These are phyloP conservation scores for Drosophila tanythrix DNA, from an alignment of 2,888 invertebrate genomes.

Conservation along the genomic window DNA sequence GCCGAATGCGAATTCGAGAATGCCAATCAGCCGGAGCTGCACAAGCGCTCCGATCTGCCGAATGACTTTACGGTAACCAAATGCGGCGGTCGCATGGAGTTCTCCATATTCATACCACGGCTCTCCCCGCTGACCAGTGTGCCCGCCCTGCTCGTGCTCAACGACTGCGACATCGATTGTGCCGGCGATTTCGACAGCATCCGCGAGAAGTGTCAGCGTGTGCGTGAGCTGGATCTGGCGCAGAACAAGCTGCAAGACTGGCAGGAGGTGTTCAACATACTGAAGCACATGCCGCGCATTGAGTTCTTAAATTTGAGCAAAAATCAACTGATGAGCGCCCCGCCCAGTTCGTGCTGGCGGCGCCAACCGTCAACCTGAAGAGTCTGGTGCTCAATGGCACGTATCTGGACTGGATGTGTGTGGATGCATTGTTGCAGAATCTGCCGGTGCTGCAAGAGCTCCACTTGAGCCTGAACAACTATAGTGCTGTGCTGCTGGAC, in stretches of 20 bases:
- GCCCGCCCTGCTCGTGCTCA: slow-evolving; percentile 93
- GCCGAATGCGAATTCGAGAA: slow-evolving; percentile 86
- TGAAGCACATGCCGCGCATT: slow-evolving; percentile 94
- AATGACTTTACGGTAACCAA: slow-evolving; percentile 75
- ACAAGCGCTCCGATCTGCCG: slow-evolving; percentile 71
- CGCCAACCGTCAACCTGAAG: slow-evolving; percentile 87
- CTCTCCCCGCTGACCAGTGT: slow-evolving; percentile 91
- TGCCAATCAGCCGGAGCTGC: slow-evolving; percentile 86
- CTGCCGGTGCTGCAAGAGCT: slow-evolving; percentile 94
- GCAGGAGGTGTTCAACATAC: slow-evolving; percentile 95
- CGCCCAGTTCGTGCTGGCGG: slow-evolving; percentile 85
- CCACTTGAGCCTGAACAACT: slow-evolving; percentile 96
- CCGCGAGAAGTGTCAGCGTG: slow-evolving; percentile 93
- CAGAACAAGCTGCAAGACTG: slow-evolving; percentile 95
- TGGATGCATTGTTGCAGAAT: slow-evolving; percentile 90
- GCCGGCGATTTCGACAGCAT: slow-evolving; percentile 93
- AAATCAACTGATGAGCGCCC: slow-evolving; percentile 90
- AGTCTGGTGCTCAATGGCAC: slow-evolving; percentile 95
- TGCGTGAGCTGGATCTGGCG: slow-evolving; percentile 97
- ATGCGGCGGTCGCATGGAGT: slow-evolving; percentile 85
- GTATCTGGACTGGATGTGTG: slow-evolving; percentile 93
- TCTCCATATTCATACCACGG: slow-evolving; percentile 94
- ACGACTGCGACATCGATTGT: slow-evolving; percentile 95
- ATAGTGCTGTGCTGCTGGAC: slow-evolving; percentile 90
- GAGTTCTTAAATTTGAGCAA: slow-evolving; percentile 96